phyloP scores from a whole-genome alignment of 2,113 vertebrate genomes.

The Nothocercus julius region DNA sequence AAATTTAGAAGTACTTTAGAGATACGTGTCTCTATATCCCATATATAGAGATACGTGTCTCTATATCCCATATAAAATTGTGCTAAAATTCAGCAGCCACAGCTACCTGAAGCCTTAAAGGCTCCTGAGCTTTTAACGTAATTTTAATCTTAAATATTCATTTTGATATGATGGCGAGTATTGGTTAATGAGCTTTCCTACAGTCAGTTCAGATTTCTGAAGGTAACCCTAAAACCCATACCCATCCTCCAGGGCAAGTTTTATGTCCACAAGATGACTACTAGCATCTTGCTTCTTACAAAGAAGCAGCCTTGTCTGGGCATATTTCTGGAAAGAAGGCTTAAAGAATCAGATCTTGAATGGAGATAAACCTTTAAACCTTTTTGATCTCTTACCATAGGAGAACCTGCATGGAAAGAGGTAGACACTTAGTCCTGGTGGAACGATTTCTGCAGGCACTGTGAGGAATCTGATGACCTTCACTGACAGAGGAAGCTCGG shows the following conservation, averaged over 20 bases:
- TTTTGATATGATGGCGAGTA: neutral
- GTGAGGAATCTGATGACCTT: neutral
- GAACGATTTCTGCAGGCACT: neutral
- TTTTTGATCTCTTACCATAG: neutral
- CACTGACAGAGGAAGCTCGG: neutral
- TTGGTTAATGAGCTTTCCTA: neutral
- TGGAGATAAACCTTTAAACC: neutral
- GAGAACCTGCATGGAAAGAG: neutral
- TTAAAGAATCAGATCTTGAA: neutral
- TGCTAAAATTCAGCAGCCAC: neutral
- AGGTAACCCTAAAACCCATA: neutral
- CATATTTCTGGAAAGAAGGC: neutral
- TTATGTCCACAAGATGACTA: neutral
- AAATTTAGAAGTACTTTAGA: neutral
- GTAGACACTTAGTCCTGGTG: neutral
- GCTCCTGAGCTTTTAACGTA: neutral
- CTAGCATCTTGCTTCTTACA: neutral
- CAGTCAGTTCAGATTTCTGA: neutral
- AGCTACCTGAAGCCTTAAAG: neutral
- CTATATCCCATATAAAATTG: neutral
- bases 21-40: neutral
- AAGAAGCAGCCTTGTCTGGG: neutral
- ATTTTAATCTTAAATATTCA: neutral
- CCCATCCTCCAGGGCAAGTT: neutral
- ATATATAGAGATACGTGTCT: neutral